Base-by-base conservation (phyloP, 1,140 invertebrate species). In the Megalopta genalis region DNA sequence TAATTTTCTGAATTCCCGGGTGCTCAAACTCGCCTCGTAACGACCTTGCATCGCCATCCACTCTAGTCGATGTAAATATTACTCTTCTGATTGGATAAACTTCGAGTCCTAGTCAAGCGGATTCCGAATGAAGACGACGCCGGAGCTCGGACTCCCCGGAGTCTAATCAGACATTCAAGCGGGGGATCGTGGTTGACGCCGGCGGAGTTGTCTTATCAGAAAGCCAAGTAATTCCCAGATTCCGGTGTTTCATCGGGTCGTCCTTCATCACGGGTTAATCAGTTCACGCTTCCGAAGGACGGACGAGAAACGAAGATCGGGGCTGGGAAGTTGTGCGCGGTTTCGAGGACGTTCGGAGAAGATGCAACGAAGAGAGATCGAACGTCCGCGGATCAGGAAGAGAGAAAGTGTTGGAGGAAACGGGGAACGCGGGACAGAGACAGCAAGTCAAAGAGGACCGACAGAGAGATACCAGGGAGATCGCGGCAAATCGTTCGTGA, bases 211-310 rank as follows among this genome's bases (percentile, higher is more conserved):
- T 63, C 67, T 63, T 72, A 65, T 64, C 68, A 54, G 27, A 16
- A 0, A 18, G 18, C 23, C 42, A 7, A 66, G 39, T 69, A 76
- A 81, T 66, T 77, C 39, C 46, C 12, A 27, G 46, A 69, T 62
- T 67, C 63, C 16, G 12, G 52, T 57, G 73, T 80, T 77, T 65
- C 74, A 32, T 14, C 60, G 10, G 18, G 66, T 77, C 49, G 57
- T 16, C 80, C 68, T 74, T 81, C 75, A 27, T 81, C 67, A 54
- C 67, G 80, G 25, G 63, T 78, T 81, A 78, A 81, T 81, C 75
- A 66, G 74, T 59, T 65, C 59, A 42, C 37, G 18, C n/a, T n/a
- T 57, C 1, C 7, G n/a, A 23, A n/a, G 32, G 32, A 63, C 59
- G 14, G 10, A 14, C 42, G n/a, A 42, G 42, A 25, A 63, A 62